Evolutionary conservation across 2,797 vertebrate genomes (phyloP).

Genomic region (Peromyscus melanophrys): DNA sequence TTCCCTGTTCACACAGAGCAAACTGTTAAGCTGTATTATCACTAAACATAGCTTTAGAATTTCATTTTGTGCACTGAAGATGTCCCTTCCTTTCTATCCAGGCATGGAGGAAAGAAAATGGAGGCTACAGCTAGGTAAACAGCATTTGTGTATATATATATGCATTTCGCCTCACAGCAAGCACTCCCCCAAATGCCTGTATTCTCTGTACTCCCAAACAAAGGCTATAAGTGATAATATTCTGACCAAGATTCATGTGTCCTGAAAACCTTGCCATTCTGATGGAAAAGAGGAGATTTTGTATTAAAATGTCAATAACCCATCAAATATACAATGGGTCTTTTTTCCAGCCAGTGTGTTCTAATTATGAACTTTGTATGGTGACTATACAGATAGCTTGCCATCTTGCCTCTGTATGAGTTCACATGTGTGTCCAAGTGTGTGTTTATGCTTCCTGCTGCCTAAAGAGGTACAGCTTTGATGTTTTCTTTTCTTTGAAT

Average conservation of each 20-base stretch:
- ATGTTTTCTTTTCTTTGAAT: slow-evolving; percentile 12
- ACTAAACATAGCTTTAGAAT: slow-evolving; percentile 35
- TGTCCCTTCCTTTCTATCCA: neutral
- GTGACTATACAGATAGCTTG: slow-evolving; percentile 29
- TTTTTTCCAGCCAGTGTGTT: slow-evolving; percentile 41
- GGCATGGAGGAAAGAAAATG: slow-evolving; percentile 6
- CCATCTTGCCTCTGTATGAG: slow-evolving; percentile 21
- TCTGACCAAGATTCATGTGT: slow-evolving; percentile 29
- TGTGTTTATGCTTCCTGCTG: slow-evolving; percentile 43
- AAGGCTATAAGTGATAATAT: neutral
- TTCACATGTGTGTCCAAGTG: neutral
- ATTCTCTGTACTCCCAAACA: neutral
- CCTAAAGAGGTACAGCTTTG: slow-evolving; percentile 9
- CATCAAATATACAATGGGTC: slow-evolving; percentile 56
- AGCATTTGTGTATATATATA: neutral
- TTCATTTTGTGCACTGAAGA: neutral
- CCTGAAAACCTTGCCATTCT: neutral
- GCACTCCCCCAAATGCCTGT: neutral
- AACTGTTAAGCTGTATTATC: neutral
- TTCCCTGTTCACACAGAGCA: slow-evolving; percentile 2
- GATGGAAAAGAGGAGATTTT: slow-evolving; percentile 32
- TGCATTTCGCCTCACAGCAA: neutral
- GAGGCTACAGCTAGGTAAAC: neutral
- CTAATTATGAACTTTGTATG: slow-evolving; percentile 13
- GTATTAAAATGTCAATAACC: slow-evolving; percentile 57